Evolutionary conservation across 2,797 vertebrate species (phyloP).

Genomic region (Muraenolepis orangiensis): DNA sequence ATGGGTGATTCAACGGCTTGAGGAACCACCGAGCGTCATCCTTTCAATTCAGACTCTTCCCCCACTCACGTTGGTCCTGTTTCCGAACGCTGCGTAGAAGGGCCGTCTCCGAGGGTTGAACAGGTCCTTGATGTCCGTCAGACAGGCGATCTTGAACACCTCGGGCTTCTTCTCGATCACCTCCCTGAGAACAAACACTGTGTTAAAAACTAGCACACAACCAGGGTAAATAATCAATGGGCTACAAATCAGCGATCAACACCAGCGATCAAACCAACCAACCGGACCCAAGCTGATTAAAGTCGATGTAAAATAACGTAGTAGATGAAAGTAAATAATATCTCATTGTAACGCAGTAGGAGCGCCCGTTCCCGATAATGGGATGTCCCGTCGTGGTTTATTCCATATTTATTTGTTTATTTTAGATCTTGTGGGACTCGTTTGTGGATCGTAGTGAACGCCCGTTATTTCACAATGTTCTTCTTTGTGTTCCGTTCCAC

Average conservation of each 20-base stretch:
- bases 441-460: background rate
- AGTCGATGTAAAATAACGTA: background rate
- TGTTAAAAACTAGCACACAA: background rate
- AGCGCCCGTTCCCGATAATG: background rate
- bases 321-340: too few relatives aligned
- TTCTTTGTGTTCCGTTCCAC: background rate
- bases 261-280: too few relatives aligned
- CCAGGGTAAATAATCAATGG: background rate
- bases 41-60: background rate
- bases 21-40: background rate
- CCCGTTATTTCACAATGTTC: background rate
- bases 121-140: constrained; percentile 85
- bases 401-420: background rate
- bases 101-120: constrained; percentile 77
- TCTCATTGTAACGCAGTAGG: too few relatives aligned
- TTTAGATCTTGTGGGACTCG: background rate
- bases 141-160: constrained; percentile 90
- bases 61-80: constrained; percentile 87
- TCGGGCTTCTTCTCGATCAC: constrained; percentile 96
- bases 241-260: too few relatives aligned
- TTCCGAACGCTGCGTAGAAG: constrained; percentile 93
- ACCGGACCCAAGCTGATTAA: too few relatives aligned
- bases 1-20: background rate
- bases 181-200: constrained; percentile 77
- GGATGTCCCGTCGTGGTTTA: background rate